Conservation (phyloP, 2,113 vertebrate genomes). For the Crotalus tigris region DNA sequence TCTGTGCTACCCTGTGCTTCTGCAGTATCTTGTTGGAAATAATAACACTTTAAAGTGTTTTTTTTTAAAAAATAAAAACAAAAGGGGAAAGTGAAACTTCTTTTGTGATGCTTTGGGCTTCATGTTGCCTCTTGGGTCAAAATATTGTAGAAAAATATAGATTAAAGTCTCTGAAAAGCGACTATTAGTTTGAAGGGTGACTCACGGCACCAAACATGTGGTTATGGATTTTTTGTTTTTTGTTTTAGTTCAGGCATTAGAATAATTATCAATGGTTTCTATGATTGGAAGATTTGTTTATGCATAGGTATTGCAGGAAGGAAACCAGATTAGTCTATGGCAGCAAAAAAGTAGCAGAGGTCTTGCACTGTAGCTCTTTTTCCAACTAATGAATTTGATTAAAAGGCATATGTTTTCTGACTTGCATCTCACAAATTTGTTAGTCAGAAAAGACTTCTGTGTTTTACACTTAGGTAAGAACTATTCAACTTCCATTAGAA, state of each 20-base stretch:
- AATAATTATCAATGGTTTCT: neutral
- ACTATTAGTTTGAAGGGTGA: neutral
- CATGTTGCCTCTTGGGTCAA: neutral
- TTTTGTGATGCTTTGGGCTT: neutral
- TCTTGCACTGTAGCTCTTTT: neutral
- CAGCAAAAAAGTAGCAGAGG: neutral
- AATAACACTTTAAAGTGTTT: neutral
- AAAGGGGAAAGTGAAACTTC: neutral
- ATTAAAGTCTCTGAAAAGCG: neutral
- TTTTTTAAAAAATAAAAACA: neutral
- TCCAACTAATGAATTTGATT: neutral
- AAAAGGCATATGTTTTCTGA: neutral
- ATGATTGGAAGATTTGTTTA: neutral
- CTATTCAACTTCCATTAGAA: neutral
- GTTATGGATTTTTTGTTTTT: neutral
- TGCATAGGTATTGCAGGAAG: neutral
- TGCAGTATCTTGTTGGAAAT: neutral
- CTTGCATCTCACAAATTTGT: neutral
- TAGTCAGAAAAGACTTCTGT: neutral
- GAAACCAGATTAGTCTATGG: neutral
- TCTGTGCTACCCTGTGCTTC: neutral
- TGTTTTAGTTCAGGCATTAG: neutral
- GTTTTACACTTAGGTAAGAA: neutral
- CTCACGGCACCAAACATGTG: neutral
- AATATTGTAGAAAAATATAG: neutral